Evolutionary conservation across 2,888 invertebrate species (phyloP), one percentile per base, ranked within the genome.

Genomic region (Polia nebulosa): DNA sequence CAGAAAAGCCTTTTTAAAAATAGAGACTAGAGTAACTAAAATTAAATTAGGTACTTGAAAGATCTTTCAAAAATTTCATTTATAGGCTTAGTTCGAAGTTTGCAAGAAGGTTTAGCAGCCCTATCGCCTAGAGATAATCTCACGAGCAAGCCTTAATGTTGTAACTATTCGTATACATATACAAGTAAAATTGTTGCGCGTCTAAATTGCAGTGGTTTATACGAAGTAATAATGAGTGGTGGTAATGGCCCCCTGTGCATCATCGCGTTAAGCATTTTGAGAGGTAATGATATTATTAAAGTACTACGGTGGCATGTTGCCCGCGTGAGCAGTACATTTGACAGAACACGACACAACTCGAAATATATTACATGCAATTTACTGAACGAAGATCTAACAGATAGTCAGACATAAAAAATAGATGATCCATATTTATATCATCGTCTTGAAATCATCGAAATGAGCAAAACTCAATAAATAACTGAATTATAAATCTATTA

Each of bases 191-290:
- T 87, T 85, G 87, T 88, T 82, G 82, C 84, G 80, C 83, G 74
- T 76, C 81, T 84, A 86, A 90, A 88, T 91, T 90, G 87, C 88
- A 80, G 86, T 85, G 81, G 87, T 88, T 90, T 87, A 87, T 87
- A 83, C 86, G 74, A 67, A 83, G 81, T 81, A 72, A 84, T 89
- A 88, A 89, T 87, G 86, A 85, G 82, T 68, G 71, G 59, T 22
- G 69, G 83, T 88, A 89, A 90, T 89, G 81, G 82, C 81, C 72
- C 72, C 68, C 78, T 74, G 80, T 80, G 76, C 85, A 87, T 88
- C 88, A 84, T 85, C 81, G 84, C 84, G 87, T 88, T 89, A 85
- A 89, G 85, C 84, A 87, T 85, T 84, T 77, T 73, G 76, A 74
- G 72, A 71, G 67, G 79, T 85, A 85, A 86, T 86, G 81, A 80